Evolutionary conservation across 1,140 invertebrate genomes (phyloP).

Genomic region (Cepaea nemoralis): DNA sequence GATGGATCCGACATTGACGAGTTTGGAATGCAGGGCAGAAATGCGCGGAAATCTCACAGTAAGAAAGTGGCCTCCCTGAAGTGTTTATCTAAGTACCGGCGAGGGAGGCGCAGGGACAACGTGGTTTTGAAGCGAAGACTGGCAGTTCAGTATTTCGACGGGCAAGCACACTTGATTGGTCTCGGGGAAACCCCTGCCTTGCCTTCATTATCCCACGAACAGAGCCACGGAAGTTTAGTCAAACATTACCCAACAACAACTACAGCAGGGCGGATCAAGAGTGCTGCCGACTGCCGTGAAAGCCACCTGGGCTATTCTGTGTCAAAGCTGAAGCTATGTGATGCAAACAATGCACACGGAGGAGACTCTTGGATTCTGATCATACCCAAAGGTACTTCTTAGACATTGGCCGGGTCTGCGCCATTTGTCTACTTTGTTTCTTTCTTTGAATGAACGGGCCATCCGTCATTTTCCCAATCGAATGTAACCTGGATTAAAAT

Average conservation of each 20-base stretch:
- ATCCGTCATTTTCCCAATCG: no score
- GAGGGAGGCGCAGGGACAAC: not conserved
- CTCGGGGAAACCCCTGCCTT: no score
- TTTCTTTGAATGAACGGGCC: no score
- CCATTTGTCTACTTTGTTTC: no score
- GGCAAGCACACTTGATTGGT: no score
- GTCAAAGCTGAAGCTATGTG: not conserved
- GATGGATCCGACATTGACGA: not conserved
- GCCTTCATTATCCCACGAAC: no score
- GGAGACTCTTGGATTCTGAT: constrained; percentile 28
- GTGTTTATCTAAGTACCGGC: not conserved
- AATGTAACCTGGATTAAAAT: no score
- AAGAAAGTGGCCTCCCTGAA: not conserved
- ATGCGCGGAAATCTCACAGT: no score
- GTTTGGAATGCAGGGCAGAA: not conserved
- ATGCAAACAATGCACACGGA: not conserved
- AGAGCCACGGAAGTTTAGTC: no score
- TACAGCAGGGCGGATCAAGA: not conserved
- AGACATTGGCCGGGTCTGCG: no score
- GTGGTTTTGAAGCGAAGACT: no score
- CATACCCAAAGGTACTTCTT: not conserved
- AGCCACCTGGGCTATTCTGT: not conserved
- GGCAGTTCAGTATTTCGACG: no score
- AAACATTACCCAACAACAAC: not conserved
- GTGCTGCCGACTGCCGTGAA: not conserved